phyloP scores from a whole-genome alignment of 2,797 vertebrate species.

The Microtus obscurus region DNA sequence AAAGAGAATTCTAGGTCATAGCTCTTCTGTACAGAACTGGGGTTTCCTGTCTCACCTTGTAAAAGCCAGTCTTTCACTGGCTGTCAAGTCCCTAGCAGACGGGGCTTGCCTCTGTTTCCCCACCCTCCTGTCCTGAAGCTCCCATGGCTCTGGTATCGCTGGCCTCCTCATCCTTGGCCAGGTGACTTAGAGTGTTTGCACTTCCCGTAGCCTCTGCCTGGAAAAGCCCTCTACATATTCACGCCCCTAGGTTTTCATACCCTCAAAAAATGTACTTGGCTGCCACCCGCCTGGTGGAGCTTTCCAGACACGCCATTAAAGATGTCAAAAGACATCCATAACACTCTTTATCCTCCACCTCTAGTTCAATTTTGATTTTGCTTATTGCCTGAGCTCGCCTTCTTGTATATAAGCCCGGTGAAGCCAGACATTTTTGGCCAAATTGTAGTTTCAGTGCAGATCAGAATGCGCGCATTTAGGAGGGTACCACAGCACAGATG shows the following conservation, averaged over 20 bases:
- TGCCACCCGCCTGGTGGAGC: background rate
- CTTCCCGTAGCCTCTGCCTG: background rate
- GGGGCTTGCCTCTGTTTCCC: background rate
- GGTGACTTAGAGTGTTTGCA: background rate
- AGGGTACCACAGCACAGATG: background rate
- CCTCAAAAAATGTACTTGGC: background rate
- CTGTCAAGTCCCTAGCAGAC: background rate
- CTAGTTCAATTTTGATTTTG: background rate
- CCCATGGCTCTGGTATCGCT: no score
- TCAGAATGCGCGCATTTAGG: background rate
- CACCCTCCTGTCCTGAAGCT: background rate
- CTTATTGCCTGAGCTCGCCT: background rate
- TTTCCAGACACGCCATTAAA: background rate
- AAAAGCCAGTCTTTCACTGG: background rate
- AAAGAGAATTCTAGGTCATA: background rate
- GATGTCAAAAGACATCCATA: background rate
- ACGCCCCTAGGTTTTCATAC: background rate
- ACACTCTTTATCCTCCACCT: background rate
- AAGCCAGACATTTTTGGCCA: background rate
- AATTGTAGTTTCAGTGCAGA: background rate
- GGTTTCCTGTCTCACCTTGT: background rate
- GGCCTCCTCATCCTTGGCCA: no score
- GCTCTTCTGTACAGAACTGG: no score
- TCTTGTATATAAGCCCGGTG: no score
- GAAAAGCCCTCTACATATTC: background rate